phyloP scores from a whole-genome alignment of 2,888 invertebrate genomes.

The Nemurella pictetii region DNA sequence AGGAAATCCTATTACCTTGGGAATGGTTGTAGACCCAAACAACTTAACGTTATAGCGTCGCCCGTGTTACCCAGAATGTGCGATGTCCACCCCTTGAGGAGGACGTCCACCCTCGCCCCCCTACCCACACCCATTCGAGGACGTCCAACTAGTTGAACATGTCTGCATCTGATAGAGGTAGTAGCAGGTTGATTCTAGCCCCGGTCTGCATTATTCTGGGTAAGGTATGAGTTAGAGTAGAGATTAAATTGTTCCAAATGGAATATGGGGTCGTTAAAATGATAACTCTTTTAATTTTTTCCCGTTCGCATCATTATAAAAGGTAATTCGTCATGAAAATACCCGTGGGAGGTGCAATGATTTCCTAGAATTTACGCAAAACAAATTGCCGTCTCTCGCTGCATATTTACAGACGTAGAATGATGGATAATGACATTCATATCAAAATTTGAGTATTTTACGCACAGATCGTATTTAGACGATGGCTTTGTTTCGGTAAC shows the following conservation, averaged over 20 bases:
- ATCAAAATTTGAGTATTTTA: neutral
- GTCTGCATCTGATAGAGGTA: neutral
- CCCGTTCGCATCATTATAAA: neutral
- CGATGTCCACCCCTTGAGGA: neutral
- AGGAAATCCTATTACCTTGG: conserved; percentile 13
- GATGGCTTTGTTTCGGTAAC: neutral
- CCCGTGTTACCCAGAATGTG: neutral
- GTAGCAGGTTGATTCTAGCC: neutral
- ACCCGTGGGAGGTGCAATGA: neutral
- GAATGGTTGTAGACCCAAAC: neutral
- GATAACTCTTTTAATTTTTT: neutral
- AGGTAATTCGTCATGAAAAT: neutral
- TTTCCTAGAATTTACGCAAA: neutral
- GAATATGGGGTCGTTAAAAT: neutral
- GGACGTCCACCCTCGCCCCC: neutral
- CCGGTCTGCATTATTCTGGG: neutral
- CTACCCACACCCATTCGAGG: neutral
- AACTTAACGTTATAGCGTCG: conserved; percentile 7
- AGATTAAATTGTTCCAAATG: neutral
- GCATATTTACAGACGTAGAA: neutral
- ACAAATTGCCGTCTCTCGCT: neutral
- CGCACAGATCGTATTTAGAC: neutral
- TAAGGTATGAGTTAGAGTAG: too few species aligned
- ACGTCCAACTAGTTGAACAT: neutral
- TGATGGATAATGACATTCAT: too few species aligned